Conservation (phyloP, 2,888 invertebrate genomes). For the Acanthosoma haemorrhoidale region DNA sequence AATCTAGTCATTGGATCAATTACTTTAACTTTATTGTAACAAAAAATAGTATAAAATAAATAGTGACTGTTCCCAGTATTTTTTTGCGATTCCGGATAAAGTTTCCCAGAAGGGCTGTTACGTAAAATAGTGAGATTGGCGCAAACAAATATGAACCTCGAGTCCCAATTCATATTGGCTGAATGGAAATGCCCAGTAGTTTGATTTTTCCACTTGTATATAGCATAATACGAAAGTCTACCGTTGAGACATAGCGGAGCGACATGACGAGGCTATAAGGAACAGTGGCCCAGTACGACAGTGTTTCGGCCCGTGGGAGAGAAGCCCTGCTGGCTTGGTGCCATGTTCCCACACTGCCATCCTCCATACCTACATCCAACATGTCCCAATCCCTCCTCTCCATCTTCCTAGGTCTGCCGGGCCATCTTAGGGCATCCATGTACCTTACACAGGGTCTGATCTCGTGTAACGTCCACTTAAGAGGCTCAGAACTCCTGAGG, state of each 20-base stretch:
- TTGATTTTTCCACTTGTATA: too few relatives aligned
- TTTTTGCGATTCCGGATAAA: too few relatives aligned
- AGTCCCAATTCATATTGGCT: too few relatives aligned
- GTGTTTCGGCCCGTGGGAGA: slow-evolving; percentile 11
- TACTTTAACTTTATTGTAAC: too few relatives aligned
- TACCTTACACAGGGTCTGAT: too few relatives aligned
- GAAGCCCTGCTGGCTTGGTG: slow-evolving; percentile 11
- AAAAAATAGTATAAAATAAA: too few relatives aligned
- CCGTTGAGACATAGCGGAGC: background rate
- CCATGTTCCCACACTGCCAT: slow-evolving; percentile 26
- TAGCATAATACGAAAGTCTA: background rate
- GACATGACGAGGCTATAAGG: background rate
- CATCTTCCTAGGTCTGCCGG: background rate
- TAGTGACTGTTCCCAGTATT: too few relatives aligned
- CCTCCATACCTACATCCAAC: background rate
- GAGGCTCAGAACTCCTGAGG: background rate
- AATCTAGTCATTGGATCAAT: too few relatives aligned
- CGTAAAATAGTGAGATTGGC: too few relatives aligned
- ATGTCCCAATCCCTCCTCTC: background rate
- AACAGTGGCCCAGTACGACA: background rate
- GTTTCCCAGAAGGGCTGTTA: too few relatives aligned
- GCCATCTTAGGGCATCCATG: background rate
- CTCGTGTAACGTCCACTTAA: background rate
- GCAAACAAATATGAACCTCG: too few relatives aligned
- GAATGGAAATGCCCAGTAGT: too few relatives aligned